Conservation (phyloP, 2,888 invertebrate genomes). For the Cyclophora punctaria region DNA sequence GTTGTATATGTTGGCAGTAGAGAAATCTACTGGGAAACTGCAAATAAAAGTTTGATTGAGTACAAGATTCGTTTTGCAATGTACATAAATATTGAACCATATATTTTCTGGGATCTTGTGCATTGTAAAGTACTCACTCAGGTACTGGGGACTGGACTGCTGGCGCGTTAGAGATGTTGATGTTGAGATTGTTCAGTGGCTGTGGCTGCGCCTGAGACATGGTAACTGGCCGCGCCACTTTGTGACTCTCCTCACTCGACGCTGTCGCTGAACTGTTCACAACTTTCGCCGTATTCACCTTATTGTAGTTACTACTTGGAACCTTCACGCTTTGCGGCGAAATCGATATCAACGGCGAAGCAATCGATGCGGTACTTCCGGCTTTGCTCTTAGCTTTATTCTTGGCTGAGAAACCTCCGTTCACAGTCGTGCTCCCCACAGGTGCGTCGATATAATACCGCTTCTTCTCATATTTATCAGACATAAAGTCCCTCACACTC, state of each 20-base stretch:
- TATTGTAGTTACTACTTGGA: constrained; percentile 40
- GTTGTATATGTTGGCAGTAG: constrained; percentile 82
- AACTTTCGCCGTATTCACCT: constrained; percentile 43
- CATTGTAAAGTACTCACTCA: constrained; percentile 45
- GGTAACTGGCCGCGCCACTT: constrained; percentile 52
- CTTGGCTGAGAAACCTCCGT: constrained; percentile 46
- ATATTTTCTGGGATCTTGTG: too few species aligned
- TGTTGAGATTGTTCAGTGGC: constrained; percentile 26
- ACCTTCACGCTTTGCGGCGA: constrained; percentile 44
- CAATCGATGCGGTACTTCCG: constrained; percentile 34
- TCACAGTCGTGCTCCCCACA: constrained; percentile 35
- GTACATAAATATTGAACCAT: too few species aligned
- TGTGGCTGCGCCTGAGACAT: constrained; percentile 35
- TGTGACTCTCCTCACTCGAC: constrained; percentile 43
- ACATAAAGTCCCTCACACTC: constrained; percentile 93
- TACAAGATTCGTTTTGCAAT: too few species aligned
- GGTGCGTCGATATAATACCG: constrained; percentile 75
- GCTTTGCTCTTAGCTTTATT: constrained; percentile 50
- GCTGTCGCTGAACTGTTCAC: constrained; percentile 40
- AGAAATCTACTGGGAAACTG: constrained; percentile 82
- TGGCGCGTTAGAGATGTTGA: constrained; percentile 21
- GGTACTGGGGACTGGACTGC: constrained; percentile 41
- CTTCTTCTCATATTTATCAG: constrained; percentile 95
- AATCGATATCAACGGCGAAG: constrained; percentile 58
- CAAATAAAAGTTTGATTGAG: constrained; percentile 21